Conservation (phyloP, 2,797 vertebrate genomes). For the Eospalax fontanierii region DNA sequence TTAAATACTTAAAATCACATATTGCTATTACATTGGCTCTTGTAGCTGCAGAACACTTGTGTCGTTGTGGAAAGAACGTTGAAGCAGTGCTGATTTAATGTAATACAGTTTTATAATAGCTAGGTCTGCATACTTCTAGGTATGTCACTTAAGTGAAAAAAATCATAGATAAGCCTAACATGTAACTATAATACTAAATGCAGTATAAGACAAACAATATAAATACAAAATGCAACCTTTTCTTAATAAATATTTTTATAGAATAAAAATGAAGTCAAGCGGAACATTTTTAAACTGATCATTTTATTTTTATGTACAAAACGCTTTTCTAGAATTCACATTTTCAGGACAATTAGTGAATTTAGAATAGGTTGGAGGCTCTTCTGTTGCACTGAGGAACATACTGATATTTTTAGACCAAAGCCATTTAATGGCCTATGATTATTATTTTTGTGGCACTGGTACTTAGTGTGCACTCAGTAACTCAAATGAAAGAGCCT, state of each 20-base stretch:
- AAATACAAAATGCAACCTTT: neutral
- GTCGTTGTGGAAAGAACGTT: neutral
- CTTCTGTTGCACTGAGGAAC: neutral
- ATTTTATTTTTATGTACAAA: constrained; percentile 36
- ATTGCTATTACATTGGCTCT: neutral
- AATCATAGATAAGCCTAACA: neutral
- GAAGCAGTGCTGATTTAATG: neutral
- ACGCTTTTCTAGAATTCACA: neutral
- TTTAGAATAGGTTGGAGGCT: neutral
- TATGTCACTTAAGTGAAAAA: neutral
- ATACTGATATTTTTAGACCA: neutral
- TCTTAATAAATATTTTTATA: neutral
- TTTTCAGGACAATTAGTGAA: neutral
- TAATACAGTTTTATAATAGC: neutral
- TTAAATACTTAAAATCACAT: neutral
- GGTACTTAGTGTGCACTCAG: neutral
- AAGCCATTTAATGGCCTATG: neutral
- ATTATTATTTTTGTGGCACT: constrained; percentile 15
- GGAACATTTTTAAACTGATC: constrained; percentile 4
- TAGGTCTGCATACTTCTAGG: neutral
- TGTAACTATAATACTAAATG: neutral
- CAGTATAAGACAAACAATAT: neutral
- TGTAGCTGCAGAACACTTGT: neutral
- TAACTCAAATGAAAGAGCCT: constrained; percentile 41
- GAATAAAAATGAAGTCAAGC: neutral